phyloP scores from a whole-genome alignment of 2,113 vertebrate genomes.

The Neoarius graeffei region DNA sequence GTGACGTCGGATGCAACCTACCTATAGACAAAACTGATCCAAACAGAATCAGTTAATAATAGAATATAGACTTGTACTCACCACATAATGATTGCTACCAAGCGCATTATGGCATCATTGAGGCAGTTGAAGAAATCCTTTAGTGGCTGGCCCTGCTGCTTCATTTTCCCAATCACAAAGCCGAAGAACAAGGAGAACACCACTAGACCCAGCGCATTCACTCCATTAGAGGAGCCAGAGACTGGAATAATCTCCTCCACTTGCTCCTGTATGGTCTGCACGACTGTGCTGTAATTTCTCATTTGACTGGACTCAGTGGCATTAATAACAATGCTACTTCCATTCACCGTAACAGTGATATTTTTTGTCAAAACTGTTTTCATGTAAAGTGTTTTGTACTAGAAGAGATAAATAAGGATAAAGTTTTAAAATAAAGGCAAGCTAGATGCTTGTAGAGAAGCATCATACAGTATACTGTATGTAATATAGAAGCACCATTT shows the following conservation, averaged over 20 bases:
- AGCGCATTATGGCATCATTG: constrained; percentile 96
- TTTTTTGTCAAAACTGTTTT: constrained; percentile 83
- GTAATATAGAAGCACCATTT: neutral
- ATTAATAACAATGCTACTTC: constrained; percentile 61
- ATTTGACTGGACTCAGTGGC: constrained; percentile 63
- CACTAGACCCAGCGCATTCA: constrained; percentile 93
- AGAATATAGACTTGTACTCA: constrained; percentile 67
- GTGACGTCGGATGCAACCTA: too few species aligned
- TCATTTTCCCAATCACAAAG: constrained; percentile 88
- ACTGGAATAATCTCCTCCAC: constrained; percentile 84
- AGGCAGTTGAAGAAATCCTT: constrained; percentile 93
- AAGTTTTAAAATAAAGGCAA: neutral
- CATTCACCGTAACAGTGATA: constrained; percentile 63
- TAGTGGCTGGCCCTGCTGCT: constrained; percentile 87
- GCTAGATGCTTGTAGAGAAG: neutral
- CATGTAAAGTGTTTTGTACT: constrained; percentile 90
- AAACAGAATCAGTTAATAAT: neutral
- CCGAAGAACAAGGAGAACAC: constrained; percentile 96
- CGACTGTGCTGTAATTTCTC: constrained; percentile 78
- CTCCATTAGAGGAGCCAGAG: constrained; percentile 84
- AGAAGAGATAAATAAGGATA: constrained; percentile 43
- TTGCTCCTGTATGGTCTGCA: constrained; percentile 79
- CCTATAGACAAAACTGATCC: neutral
- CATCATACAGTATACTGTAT: neutral
- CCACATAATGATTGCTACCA: constrained; percentile 97